These are phyloP conservation scores for Pecten maximus DNA, from an alignment of 2,888 invertebrate genomes.

Conservation along the genomic window DNA sequence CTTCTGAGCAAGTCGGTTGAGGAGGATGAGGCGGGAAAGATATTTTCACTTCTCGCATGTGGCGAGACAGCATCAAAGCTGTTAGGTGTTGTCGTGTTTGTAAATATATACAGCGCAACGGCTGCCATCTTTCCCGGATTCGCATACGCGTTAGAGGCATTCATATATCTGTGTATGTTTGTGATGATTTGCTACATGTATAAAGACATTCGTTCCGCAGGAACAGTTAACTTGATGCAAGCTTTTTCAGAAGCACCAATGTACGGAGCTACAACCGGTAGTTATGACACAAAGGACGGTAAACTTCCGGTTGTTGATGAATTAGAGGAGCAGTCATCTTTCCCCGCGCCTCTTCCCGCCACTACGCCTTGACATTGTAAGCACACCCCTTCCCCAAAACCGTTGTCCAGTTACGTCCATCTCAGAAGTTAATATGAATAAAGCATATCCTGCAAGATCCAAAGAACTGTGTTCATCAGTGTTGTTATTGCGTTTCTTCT, in stretches of 20 bases:
- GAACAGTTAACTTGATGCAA: conserved; percentile 65
- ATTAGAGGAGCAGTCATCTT: conserved; percentile 61
- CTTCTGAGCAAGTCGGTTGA: conserved; percentile 79
- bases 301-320: conserved; percentile 66
- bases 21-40: conserved; percentile 79
- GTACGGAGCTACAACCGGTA: conserved; percentile 55
- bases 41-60: conserved; percentile 79
- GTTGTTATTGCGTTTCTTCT: no score
- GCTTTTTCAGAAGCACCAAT: conserved; percentile 60
- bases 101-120: conserved; percentile 78
- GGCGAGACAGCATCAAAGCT: conserved; percentile 79
- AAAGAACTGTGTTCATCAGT: background rate
- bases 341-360: conserved; percentile 65
- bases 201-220: conserved; percentile 58
- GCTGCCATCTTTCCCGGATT: conserved; percentile 76
- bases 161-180: conserved; percentile 68
- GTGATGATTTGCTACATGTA: conserved; percentile 64
- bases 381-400: background rate
- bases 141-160: conserved; percentile 75
- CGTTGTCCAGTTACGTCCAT: background rate
- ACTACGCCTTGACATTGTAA: conserved; percentile 63
- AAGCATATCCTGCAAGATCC: background rate
- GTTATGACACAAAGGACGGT: conserved; percentile 41
- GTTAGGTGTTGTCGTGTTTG: conserved; percentile 77
- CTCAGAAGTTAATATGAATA: background rate